These are phyloP conservation scores for Geodia barretti DNA, from an alignment of 37 sponge, comb jelly and placozoan species.

Conservation along the genomic window DNA sequence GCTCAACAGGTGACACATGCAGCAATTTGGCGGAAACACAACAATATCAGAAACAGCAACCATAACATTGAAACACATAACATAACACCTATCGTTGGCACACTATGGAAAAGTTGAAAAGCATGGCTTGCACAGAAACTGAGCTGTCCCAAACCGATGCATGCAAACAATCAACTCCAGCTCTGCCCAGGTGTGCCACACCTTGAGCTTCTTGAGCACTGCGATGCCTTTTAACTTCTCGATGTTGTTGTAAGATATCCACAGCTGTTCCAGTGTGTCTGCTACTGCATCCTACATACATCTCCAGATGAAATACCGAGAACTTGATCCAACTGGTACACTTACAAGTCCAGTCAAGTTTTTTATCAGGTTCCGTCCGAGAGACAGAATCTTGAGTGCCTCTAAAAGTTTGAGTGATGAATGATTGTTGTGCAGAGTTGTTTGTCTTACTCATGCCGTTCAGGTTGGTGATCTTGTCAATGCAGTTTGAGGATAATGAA, in stretches of 20 bases:
- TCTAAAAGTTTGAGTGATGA: constrained; percentile 30
- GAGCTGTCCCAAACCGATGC: too few species aligned
- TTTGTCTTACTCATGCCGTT: constrained; percentile 92
- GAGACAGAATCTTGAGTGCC: constrained; percentile 84
- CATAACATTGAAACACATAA: too few species aligned
- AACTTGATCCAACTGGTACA: not conserved
- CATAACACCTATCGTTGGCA: too few species aligned
- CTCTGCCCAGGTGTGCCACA: constrained; percentile 4
- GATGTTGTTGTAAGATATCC: constrained; percentile 97
- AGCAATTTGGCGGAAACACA: too few species aligned
- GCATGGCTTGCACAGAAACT: too few species aligned
- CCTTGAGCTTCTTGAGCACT: constrained; percentile 89
- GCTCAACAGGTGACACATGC: too few species aligned
- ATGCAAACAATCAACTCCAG: not conserved
- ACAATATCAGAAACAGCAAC: too few species aligned
- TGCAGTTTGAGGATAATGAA: constrained; percentile 91
- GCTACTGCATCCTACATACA: constrained; percentile 82
- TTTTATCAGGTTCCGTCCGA: constrained; percentile 96
- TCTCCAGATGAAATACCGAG: not conserved
- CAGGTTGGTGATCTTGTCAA: constrained; percentile 96
- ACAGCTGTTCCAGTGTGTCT: constrained; percentile 94
- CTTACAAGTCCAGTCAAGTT: constrained; percentile 88
- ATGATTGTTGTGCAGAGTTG: not conserved
- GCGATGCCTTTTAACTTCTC: constrained; percentile 96
- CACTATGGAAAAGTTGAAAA: too few species aligned